A percentile compares a stretch with the other conserved stretches of the same genome.
Evolutionary conservation across 2,113 vertebrate species (phyloP).

Genomic region (Cervus canadensis): DNA sequence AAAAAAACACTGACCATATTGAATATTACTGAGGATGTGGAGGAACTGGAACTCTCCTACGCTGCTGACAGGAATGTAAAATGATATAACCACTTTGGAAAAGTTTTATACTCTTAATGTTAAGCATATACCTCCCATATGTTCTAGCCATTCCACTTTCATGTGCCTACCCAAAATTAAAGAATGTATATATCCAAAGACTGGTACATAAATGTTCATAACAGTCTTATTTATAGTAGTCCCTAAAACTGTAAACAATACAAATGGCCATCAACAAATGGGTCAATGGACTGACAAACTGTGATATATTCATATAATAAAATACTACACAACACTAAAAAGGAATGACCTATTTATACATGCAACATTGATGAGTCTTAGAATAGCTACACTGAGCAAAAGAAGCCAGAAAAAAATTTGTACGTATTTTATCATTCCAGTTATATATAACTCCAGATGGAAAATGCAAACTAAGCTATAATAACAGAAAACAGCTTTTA

Average conservation of each 20-base stretch:
- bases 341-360: not conserved
- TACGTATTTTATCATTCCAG: not conserved
- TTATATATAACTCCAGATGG: not conserved
- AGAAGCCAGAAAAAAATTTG: not conserved
- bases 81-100: not conserved
- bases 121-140: not conserved
- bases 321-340: not conserved
- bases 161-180: not conserved
- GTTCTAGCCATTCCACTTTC: not conserved
- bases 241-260: not conserved
- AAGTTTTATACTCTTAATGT: not conserved
- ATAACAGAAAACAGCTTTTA: not conserved
- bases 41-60: not conserved
- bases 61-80: not conserved
- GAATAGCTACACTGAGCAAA: not conserved
- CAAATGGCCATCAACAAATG: not conserved
- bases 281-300: not conserved
- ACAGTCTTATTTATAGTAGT: not conserved
- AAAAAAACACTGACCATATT: not conserved
- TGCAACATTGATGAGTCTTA: not conserved
- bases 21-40: not conserved
- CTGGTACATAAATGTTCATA: not conserved
- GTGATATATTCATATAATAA: not conserved
- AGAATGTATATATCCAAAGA: not conserved
- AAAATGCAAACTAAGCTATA: not conserved